A percentile compares a stretch with the other conserved stretches of the same genome.
These are phyloP conservation scores for Neolamprologus sp. DNA, from an alignment of 2,113 vertebrate species.

Conservation along the genomic window DNA sequence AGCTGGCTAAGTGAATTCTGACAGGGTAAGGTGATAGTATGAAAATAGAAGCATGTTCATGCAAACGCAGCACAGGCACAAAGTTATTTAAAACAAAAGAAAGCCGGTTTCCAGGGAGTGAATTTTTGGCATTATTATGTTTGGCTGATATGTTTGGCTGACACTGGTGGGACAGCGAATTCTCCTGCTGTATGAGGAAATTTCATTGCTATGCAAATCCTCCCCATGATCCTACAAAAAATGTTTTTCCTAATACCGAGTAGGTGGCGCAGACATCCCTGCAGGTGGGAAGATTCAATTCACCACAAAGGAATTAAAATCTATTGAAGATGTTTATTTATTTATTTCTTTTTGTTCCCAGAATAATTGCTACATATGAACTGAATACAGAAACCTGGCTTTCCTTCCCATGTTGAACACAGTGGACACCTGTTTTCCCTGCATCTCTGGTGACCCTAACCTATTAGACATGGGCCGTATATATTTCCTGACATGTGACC, in stretches of 20 bases:
- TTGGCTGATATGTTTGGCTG: neutral
- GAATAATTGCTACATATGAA: conserved; percentile 1
- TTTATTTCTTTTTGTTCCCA: neutral
- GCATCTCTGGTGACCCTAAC: neutral
- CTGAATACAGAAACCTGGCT: neutral
- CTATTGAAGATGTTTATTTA: neutral
- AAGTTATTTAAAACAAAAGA: neutral
- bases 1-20: conserved; percentile 15
- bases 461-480: conserved; percentile 1
- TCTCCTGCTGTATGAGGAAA: neutral
- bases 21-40: neutral
- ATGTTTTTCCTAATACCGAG: conserved; percentile 10
- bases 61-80: neutral
- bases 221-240: neutral
- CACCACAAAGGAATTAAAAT: conserved; percentile 13
- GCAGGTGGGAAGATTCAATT: neutral
- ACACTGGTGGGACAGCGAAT: neutral
- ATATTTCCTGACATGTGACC: conserved; percentile 42
- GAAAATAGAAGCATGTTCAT: neutral
- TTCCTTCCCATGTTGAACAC: neutral
- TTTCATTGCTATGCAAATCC: conserved; percentile 40
- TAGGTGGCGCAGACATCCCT: conserved; percentile 9
- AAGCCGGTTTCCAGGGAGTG: neutral
- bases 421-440: neutral
- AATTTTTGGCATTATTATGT: neutral